These are phyloP conservation scores for Serranus cabrilla DNA, from an alignment of 2,797 vertebrate species.

Conservation along the genomic window DNA sequence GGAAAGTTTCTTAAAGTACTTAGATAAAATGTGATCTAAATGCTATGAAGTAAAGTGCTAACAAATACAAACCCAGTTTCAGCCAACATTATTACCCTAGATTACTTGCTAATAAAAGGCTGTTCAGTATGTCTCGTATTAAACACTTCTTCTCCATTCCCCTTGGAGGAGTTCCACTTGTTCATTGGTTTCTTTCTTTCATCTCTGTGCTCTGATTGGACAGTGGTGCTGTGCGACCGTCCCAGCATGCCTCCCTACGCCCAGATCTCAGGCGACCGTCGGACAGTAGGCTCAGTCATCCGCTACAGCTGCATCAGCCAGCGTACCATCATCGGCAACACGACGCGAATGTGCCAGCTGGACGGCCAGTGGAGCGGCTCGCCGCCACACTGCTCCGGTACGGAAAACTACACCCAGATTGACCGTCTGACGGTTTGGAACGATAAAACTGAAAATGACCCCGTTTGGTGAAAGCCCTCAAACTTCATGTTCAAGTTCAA, in stretches of 20 bases:
- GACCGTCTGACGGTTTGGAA: slow-evolving; percentile 6
- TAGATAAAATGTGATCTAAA: not conserved
- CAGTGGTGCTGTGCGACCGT: slow-evolving; percentile 96
- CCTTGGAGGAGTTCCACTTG: not conserved
- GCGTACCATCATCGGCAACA: slow-evolving; percentile 91
- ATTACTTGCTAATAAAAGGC: not conserved
- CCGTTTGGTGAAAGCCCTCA: slow-evolving; percentile 9
- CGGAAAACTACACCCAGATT: slow-evolving; percentile 39
- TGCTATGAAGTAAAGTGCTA: not conserved
- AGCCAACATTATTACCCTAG: not conserved
- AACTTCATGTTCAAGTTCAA: slow-evolving; percentile 15
- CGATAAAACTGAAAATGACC: slow-evolving; percentile 5
- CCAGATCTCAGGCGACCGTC: slow-evolving; percentile 93
- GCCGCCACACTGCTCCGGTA: slow-evolving; percentile 97
- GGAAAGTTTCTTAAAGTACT: not conserved
- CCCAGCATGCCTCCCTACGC: slow-evolving; percentile 93
- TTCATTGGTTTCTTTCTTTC: slow-evolving; percentile 17
- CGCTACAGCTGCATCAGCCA: slow-evolving; percentile 93
- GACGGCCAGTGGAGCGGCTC: slow-evolving; percentile 97
- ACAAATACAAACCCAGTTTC: slow-evolving; percentile 2
- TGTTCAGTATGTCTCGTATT: not conserved
- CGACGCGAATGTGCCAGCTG: slow-evolving; percentile 96
- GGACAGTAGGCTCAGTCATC: slow-evolving; percentile 93
- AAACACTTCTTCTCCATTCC: not conserved
- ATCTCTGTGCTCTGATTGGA: slow-evolving; percentile 48